phyloP scores from a whole-genome alignment of 2,888 invertebrate genomes.

The Leuctra nigra region DNA sequence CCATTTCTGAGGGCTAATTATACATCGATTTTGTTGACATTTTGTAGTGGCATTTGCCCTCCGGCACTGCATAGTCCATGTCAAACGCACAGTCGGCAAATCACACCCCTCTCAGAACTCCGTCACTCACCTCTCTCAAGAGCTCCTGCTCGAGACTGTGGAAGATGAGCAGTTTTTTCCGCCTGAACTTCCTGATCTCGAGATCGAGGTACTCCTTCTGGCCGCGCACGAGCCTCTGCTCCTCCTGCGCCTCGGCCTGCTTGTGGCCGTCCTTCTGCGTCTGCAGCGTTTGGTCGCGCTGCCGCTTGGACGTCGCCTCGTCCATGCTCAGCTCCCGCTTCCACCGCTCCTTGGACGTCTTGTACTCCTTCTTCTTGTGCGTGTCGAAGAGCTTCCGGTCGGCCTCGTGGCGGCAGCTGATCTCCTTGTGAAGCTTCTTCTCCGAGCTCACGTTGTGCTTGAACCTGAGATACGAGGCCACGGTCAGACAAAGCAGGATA shows the following conservation, averaged over 20 bases:
- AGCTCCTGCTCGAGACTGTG: conserved; percentile 89
- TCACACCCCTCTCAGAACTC: too few species aligned
- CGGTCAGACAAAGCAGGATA: too few species aligned
- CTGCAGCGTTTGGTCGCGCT: conserved; percentile 84
- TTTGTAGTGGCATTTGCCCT: too few species aligned
- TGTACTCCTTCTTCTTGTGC: conserved; percentile 93
- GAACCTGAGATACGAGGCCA: too few species aligned
- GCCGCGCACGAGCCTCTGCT: conserved; percentile 76
- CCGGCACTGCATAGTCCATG: too few species aligned
- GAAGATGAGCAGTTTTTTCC: conserved; percentile 78
- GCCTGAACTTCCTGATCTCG: conserved; percentile 85
- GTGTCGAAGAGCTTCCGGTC: conserved; percentile 88
- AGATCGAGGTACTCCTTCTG: conserved; percentile 89
- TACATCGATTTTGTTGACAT: too few species aligned
- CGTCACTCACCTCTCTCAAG: conserved; percentile 68
- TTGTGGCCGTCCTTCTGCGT: conserved; percentile 88
- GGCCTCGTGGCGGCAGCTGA: conserved; percentile 79
- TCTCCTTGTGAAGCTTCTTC: conserved; percentile 89
- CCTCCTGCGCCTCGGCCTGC: conserved; percentile 85
- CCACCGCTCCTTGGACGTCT: conserved; percentile 90
- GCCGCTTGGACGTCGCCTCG: conserved; percentile 85
- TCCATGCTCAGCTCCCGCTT: conserved; percentile 90
- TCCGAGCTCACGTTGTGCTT: conserved; percentile 85
- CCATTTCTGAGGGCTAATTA: too few species aligned
- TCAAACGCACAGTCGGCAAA: too few species aligned